Evolutionary conservation across 2,797 vertebrate genomes (phyloP), one percentile per base, ranked within the genome.

Genomic region (Lutjanus campechanus): DNA sequence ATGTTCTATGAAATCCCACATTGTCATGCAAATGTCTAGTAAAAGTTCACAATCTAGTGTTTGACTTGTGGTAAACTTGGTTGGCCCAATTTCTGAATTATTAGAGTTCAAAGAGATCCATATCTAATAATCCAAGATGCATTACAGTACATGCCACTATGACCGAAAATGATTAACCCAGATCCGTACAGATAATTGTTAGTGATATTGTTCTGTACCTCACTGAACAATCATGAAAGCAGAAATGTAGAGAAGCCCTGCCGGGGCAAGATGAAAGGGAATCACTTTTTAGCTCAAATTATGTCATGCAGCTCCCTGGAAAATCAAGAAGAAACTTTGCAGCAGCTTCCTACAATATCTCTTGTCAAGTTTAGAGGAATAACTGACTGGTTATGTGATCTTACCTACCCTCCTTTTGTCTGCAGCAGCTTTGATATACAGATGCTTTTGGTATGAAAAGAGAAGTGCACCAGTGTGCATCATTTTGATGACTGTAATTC

Each of bases 371-470:
- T 54, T 11, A 12, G 1, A 15, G 46, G 65, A 60, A 60, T 29
- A 41, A 66, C 41, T 25, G 60, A 73, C 60, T 65, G 25, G 2
- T 77, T 63, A 1, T 19, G 19, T 65, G 47, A 67, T 40, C 41
- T 71, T 5, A 15, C 20, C 60, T 25, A 3, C 78, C 22, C 36
- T 65, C 19, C 55, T 29, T 25, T 3, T 70, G 66, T 69, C 50
- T 67, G 17, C 44, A 22, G 17, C 19, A 19, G 83, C 61, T 81
- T 76, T 85, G 75, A 87, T 77, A 65, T 70, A 73, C 46, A 68
- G 65, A 66, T 36, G 54, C 12, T 46, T 83, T 72, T 75, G 64
- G 86, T 69, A 56, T 79, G 13, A 59, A 62, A 71, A 55, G 36
- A 77, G 12, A 53, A 46, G 16, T 36, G 61, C 11, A 16, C 9